Percentiles rank a stretch among this genome's conserved stretches.
These are phyloP conservation scores for Xylota sylvarum DNA, from an alignment of 2,888 invertebrate species.

Conservation along the genomic window DNA sequence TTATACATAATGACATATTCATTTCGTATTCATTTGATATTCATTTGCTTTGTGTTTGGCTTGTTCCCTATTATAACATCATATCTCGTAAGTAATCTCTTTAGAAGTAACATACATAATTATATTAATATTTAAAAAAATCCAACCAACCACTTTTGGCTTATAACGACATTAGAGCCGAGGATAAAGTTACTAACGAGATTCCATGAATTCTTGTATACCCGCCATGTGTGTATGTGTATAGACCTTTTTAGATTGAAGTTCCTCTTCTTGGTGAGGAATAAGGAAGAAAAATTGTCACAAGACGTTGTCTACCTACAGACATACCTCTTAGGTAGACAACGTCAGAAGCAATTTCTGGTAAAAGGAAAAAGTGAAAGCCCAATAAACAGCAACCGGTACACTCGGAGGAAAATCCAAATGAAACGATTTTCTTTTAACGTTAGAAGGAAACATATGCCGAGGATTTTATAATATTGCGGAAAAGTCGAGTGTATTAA, in stretches of 20 bases:
- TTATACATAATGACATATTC: constrained; percentile 62
- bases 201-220: constrained; percentile 43
- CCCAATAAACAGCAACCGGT: constrained; percentile 70
- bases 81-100: constrained; percentile 54
- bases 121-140: constrained; percentile 75
- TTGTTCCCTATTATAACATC: constrained; percentile 49
- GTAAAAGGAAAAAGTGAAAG: constrained; percentile 41
- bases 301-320: constrained; percentile 28
- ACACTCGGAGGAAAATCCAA: constrained; percentile 29
- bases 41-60: constrained; percentile 66
- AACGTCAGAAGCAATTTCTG: constrained; percentile 54
- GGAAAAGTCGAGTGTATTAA: constrained; percentile 15
- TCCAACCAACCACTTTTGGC: constrained; percentile 68
- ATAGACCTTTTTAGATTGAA: constrained; percentile 30
- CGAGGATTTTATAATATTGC: constrained; percentile 44
- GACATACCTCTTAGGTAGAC: constrained; percentile 36
- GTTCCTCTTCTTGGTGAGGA: neutral
- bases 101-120: constrained; percentile 55
- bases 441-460: constrained; percentile 42
- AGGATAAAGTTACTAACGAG: constrained; percentile 69
- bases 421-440: constrained; percentile 42
- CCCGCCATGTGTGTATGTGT: constrained; percentile 21
- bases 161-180: constrained; percentile 64
- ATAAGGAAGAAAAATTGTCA: constrained; percentile 38
- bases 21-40: constrained; percentile 68